phyloP scores from a whole-genome alignment of 2,797 vertebrate genomes.

The Apogon hyalosoma region DNA sequence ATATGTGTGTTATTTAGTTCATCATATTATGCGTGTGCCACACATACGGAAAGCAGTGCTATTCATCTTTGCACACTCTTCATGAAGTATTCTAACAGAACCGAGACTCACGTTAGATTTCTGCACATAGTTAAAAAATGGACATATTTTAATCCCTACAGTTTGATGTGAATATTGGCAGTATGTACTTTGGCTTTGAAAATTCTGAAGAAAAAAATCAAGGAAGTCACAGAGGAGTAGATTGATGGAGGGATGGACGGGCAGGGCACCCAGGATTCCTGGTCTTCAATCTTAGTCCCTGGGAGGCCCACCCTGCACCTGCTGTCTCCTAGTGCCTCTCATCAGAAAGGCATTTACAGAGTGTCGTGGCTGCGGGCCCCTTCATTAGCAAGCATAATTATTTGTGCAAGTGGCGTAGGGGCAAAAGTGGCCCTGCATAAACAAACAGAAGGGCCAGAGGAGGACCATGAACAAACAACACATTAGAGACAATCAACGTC shows the following conservation, averaged over 20 bases:
- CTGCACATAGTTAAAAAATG: slow-evolving; percentile 9
- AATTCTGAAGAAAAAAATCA: slow-evolving; percentile 9
- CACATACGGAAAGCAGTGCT: slow-evolving; percentile 7
- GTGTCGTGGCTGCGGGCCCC: slow-evolving; percentile 95
- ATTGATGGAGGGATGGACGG: slow-evolving; percentile 60
- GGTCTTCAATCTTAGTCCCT: slow-evolving; percentile 99
- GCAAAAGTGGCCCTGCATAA: slow-evolving; percentile 99
- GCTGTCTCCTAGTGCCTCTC: slow-evolving; percentile 94
- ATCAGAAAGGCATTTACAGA: slow-evolving; percentile 99
- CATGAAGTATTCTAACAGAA: slow-evolving; percentile 10
- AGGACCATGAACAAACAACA: slow-evolving; percentile 87
- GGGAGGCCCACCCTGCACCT: slow-evolving; percentile 99
- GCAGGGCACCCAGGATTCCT: slow-evolving; percentile 69
- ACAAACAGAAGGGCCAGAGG: slow-evolving; percentile 95
- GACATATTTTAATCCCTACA: not conserved
- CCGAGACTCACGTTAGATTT: slow-evolving; percentile 2
- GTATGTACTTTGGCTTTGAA: not conserved
- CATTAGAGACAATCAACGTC: slow-evolving; percentile 79
- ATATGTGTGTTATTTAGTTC: slow-evolving; percentile 28
- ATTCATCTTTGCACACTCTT: slow-evolving; percentile 6
- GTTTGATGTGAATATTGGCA: not conserved
- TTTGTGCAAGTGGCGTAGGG: slow-evolving; percentile 98
- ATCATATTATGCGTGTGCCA: slow-evolving; percentile 25
- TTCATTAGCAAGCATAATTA: slow-evolving; percentile 99
- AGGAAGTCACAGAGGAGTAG: slow-evolving; percentile 25